Base-by-base conservation (phyloP, 2,113 vertebrate species). In the Oreotrochilus melanogaster region DNA sequence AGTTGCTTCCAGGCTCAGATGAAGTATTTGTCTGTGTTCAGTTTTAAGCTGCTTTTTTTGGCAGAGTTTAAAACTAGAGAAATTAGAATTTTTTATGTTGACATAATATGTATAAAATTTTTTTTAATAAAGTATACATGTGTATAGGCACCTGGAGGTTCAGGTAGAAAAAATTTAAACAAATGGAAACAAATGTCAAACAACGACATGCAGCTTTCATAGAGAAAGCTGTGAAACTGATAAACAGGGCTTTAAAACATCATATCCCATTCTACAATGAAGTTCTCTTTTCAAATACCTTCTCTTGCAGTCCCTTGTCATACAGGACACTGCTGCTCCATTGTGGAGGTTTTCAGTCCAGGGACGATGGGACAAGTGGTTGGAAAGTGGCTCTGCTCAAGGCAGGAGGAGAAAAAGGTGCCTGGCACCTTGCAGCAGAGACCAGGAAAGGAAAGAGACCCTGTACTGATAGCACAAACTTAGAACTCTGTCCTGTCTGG, bases 351-450 rank as follows among this genome's bases (percentile, higher is more conserved):
- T 89, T 71, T 28, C 3, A 2, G 42, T n/a, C 43, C 27, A 53
- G 10, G 39, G 42, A n/a, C 16, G 30, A 14, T 45, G 0, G 0
- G 42, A 31, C 4, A 17, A 31, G 11, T 1, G 28, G 10, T 39
- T 76, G 45, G 33, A 54, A 85, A 54, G 5, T 1, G 2, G 37
- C 58, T 90, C 60, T 78, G 43, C 45, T 56, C 39, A 42, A 48
- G 28, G 13, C 25, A 11, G 18, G 4, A 56, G 39, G 39, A 86
- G 27, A 2, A 27, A 45, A 94, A 73, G 5, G 6, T 2, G 1
- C 23, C 33, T 1, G 1, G 60, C 18, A n/a, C 5, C 42, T 80
- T 5, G 0, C 28, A 33, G 31, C 0, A 11, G 45, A 64, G 25
- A 33, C 5, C 27, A 35, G 27, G 31, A 28, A 42, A 10, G 18